Evolutionary conservation across 2,888 invertebrate genomes (phyloP), one percentile per base, ranked within the genome.

Genomic region (Pyrgus malvae): DNA sequence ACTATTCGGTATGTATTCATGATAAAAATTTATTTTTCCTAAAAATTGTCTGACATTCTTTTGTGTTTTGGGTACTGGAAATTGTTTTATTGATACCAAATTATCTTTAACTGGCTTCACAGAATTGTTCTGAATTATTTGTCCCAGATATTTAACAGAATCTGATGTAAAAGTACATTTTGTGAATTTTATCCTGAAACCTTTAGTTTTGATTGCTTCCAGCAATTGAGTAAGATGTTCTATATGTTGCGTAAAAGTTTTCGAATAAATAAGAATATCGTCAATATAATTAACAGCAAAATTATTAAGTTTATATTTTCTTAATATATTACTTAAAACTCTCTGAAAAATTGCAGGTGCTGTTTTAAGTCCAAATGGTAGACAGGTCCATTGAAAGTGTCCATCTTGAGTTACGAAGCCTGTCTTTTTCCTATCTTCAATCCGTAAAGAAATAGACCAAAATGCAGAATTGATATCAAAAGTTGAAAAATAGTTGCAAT

Each of bases 401-500:
- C 67, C 64, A 40, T 68, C 62, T 49, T 62, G 63, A 12, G 55
- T 60, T 0, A 61, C 60, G 48, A 58, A 59, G 29, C 44, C 72
- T 0, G 70, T 73, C 55, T 75, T 75, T 2, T 64, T 25, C 59
- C 63, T 70, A 44, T 73, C 72, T 63, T 70, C 57, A 19, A 69
- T 62, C 57, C 57, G 37, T 44, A 76, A 48, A 3, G 76, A 73
- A 19, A 75, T 76, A 2, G 72, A 69, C 76, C 77, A 77, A 59
- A 78, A 77, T 21, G 75, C 75, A n/a, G 72, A 73, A 50, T 76
- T 77, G 56, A 76, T 65, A 53, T 76, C 74, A 0, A 75, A 42
- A 27, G 64, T 68, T 35, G 72, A 55, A 49, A 69, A 74, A 59
- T 56, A 71, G 14, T 65, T 65, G 38, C 72, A 75, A 45, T 72